Evolutionary conservation across 2,113 vertebrate genomes (phyloP).

Genomic region (Dryoscopus gambensis): DNA sequence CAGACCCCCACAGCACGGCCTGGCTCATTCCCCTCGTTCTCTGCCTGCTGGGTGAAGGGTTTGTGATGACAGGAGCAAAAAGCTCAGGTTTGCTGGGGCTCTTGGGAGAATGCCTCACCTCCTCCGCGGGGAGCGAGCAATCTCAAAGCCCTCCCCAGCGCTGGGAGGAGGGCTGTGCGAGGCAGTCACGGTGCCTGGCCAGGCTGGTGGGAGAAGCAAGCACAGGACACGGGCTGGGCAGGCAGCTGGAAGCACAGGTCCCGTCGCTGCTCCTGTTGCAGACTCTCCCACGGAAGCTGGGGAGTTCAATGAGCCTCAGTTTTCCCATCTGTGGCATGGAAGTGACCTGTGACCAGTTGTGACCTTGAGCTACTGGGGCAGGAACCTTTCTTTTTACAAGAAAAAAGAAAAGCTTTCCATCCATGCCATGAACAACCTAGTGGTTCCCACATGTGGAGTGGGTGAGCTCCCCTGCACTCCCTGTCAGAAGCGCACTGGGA

Average conservation of each 20-base stretch:
- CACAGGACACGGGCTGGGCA: too few species aligned
- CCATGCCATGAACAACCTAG: fast-evolving
- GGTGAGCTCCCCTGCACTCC: neutral
- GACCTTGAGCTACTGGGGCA: neutral
- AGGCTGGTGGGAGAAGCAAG: neutral
- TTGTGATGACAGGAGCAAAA: neutral
- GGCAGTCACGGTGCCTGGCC: neutral
- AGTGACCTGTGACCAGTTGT: neutral
- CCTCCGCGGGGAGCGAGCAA: neutral
- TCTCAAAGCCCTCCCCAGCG: fast-evolving
- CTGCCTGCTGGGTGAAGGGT: neutral
- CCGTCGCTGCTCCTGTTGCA: neutral
- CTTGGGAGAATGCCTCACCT: neutral
- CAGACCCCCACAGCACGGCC: neutral
- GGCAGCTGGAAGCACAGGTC: neutral
- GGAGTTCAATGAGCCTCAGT: neutral
- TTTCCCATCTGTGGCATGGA: neutral
- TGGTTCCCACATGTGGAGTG: fast-evolving
- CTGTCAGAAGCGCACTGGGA: fast-evolving
- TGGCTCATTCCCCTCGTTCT: neutral
- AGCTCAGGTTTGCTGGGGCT: neutral
- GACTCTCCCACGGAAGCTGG: neutral
- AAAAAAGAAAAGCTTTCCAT: neutral
- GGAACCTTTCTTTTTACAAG: neutral
- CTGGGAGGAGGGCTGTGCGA: neutral